A percentile compares a stretch with the other conserved stretches of the same genome.
phyloP scores from a whole-genome alignment of 2,113 vertebrate species.

The Pterocles orientalis region DNA sequence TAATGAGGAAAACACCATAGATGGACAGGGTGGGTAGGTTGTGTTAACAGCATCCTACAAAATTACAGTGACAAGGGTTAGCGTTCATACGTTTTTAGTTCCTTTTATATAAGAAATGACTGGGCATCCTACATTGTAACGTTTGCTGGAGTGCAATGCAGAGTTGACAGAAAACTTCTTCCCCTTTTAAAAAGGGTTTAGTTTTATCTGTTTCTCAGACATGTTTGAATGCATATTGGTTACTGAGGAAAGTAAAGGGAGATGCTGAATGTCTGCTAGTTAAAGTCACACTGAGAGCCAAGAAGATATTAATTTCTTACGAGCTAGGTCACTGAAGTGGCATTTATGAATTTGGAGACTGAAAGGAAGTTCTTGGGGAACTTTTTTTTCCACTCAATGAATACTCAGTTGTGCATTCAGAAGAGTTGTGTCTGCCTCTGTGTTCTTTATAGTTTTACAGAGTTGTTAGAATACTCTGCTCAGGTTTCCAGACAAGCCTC shows the following conservation, averaged over 20 bases:
- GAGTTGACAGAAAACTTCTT: neutral
- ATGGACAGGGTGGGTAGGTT: neutral
- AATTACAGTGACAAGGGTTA: accelerated
- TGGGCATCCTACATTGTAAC: neutral
- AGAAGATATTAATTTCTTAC: neutral
- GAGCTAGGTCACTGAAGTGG: neutral
- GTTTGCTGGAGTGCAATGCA: neutral
- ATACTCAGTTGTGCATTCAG: neutral
- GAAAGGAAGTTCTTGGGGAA: neutral
- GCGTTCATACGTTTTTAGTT: neutral
- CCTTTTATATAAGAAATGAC: neutral
- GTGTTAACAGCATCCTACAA: neutral
- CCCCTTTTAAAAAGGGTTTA: neutral
- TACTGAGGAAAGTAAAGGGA: neutral
- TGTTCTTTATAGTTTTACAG: neutral
- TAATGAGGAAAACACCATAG: too few relatives aligned
- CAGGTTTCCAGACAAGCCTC: neutral
- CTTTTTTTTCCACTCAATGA: neutral
- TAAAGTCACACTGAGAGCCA: neutral
- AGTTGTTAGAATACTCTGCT: neutral
- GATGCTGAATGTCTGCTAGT: neutral
- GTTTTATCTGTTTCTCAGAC: neutral
- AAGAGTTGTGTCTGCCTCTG: neutral
- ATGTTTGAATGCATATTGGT: neutral
- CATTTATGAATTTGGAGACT: neutral